These are phyloP conservation scores for Drosophila demipolita DNA, from an alignment of 2,888 invertebrate genomes.

Conservation along the genomic window DNA sequence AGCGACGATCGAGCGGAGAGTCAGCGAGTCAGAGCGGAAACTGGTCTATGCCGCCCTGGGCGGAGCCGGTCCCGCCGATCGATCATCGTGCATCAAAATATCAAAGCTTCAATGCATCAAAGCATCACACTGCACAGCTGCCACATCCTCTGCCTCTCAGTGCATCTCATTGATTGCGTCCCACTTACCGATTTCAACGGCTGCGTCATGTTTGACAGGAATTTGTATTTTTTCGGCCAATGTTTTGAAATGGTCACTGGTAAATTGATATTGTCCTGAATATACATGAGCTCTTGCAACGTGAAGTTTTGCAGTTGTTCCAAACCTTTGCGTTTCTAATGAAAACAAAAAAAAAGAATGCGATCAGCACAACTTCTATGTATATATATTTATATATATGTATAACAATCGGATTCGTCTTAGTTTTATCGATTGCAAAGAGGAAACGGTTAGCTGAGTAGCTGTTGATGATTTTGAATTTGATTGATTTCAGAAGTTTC, in stretches of 20 bases:
- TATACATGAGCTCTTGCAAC: slow-evolving; percentile 43
- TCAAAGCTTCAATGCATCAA: slow-evolving; percentile 1
- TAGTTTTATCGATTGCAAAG: background rate
- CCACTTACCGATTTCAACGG: slow-evolving; percentile 76
- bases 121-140: background rate
- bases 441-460: background rate
- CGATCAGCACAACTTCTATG: background rate
- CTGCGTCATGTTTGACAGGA: slow-evolving; percentile 78
- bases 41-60: slow-evolving; percentile 66
- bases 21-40: slow-evolving; percentile 31
- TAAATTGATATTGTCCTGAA: slow-evolving; percentile 54
- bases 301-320: slow-evolving; percentile 53
- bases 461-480: background rate
- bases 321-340: slow-evolving; percentile 63
- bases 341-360: background rate
- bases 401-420: background rate
- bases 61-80: slow-evolving; percentile 66
- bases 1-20: slow-evolving; percentile 25
- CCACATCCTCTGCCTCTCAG: slow-evolving; percentile 2
- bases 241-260: slow-evolving; percentile 60
- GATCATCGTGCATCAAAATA: slow-evolving; percentile 7
- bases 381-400: background rate
- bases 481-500: background rate
- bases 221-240: slow-evolving; percentile 74
- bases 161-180: slow-evolving; percentile 2